Percentiles rank a stretch among this genome's conserved stretches.
phyloP scores from a whole-genome alignment of 2,797 vertebrate genomes.

The Ambastaia sidthimunki region DNA sequence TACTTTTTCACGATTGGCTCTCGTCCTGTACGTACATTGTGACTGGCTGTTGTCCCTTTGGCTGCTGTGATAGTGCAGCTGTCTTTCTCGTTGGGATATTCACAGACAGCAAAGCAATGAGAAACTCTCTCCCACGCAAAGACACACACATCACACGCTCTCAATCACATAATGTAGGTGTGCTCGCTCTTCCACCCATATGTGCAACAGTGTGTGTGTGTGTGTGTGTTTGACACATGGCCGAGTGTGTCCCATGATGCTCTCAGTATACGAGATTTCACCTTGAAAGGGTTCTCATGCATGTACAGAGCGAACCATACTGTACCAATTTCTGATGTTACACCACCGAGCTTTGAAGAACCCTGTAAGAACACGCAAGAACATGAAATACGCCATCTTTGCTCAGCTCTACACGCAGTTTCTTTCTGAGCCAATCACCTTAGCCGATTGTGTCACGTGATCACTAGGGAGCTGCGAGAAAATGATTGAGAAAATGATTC shows the following conservation, averaged over 20 bases:
- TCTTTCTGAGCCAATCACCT: neutral
- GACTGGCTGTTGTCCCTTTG: slow-evolving; percentile 25
- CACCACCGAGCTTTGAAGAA: neutral
- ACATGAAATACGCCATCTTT: neutral
- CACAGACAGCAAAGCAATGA: neutral
- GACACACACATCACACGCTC: neutral
- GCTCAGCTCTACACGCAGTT: neutral
- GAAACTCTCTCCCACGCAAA: slow-evolving; percentile 1
- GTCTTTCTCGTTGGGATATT: slow-evolving; percentile 30
- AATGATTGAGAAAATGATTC: too few relatives aligned
- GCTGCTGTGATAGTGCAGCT: slow-evolving; percentile 34
- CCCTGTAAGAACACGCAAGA: neutral
- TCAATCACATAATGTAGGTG: neutral
- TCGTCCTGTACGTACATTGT: slow-evolving; percentile 38
- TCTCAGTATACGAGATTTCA: neutral
- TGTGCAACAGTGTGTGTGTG: neutral
- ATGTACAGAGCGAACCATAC: neutral
- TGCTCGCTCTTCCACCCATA: neutral
- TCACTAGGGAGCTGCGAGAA: too few relatives aligned
- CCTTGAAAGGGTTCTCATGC: neutral
- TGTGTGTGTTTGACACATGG: neutral
- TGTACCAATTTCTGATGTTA: neutral
- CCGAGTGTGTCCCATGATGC: neutral
- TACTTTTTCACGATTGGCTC: slow-evolving; percentile 23
- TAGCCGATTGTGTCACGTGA: too few relatives aligned